Percentiles rank a stretch among this genome's conserved stretches.
Evolutionary conservation across 2,113 vertebrate species (phyloP).

Genomic region (Xerus inauris): DNA sequence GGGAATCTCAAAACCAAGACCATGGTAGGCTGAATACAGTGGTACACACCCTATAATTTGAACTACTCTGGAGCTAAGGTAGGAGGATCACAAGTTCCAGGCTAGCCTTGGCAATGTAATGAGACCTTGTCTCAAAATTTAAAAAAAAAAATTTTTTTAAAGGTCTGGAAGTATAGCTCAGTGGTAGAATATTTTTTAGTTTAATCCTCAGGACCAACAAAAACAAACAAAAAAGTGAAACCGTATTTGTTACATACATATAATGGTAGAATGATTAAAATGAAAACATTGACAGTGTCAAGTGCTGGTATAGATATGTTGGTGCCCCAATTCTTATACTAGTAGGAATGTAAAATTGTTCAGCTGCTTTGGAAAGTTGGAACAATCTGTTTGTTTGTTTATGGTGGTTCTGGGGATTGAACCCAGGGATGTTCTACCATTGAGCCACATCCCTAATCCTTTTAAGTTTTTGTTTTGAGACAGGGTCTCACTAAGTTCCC

Average conservation of each 20-base stretch:
- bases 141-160: too few species aligned
- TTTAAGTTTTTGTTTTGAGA: neutral
- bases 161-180: too few species aligned
- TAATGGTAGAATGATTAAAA: neutral
- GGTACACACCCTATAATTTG: too few species aligned
- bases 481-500: neutral
- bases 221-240: too few species aligned
- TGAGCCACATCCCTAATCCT: neutral
- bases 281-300: neutral
- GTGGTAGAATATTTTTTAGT: too few species aligned
- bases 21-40: neutral
- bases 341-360: neutral
- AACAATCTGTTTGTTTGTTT: neutral
- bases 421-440: neutral
- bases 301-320: neutral
- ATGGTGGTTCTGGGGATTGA: neutral
- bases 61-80: too few species aligned
- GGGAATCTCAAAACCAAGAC: neutral
- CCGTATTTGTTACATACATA: neutral
- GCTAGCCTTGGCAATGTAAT: too few species aligned
- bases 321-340: neutral
- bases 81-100: too few species aligned
- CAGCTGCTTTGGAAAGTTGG: neutral
- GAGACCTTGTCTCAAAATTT: too few species aligned
- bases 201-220: too few species aligned